Base-by-base conservation (phyloP, 2,888 invertebrate species). In the Hypomecis punctinalis region DNA sequence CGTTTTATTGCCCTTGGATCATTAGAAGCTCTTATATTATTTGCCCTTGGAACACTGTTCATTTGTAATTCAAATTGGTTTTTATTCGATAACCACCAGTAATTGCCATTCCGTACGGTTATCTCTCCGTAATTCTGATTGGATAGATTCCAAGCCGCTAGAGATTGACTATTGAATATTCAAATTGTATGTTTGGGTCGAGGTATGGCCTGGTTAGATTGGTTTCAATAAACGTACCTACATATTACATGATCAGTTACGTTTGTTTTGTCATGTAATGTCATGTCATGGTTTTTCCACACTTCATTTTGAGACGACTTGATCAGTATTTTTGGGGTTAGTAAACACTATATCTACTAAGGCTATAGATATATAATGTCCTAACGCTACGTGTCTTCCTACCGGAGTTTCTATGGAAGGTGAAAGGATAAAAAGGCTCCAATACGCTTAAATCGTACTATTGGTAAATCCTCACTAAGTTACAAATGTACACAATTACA, bases 161-260 rank as follows among this genome's bases (percentile, higher is more conserved):
- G 70, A 67, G 70, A 72, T 72, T 67, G 68, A 70, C 58, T 58
- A 64, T 70, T 72, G 70, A 72, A 72, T 72, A 72, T 70, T 72
- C 70, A 68, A 70, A 70, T 68, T 64, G 65, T 61, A 67, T 67
- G 70, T 72, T 70, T 68, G 62, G 58, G 56, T 70, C 67, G 67
- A 58, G 68, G 48, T 59, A 63, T 72, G 63, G 61, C 67, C 52
- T 37, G 49, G 42, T 52, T 39, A 53, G 39, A 61, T 66, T 58
- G 53, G 55, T 46, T 61, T 13, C 43, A 48, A 6, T 46, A 9
- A 46, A 35, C 36, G 48, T 49, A 52, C n/a, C 35, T 37, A 54
- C 48, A 11, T 40, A 55, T 55, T 48, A 45, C 23, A 23, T 23
- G 1, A 23, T 23, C 23, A 23, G 23, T 23, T 23, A 23, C 23